A percentile compares a stretch with the other conserved stretches of the same genome.
Conservation (phyloP, 2,797 vertebrate species). For the Nannoperca obscura region DNA sequence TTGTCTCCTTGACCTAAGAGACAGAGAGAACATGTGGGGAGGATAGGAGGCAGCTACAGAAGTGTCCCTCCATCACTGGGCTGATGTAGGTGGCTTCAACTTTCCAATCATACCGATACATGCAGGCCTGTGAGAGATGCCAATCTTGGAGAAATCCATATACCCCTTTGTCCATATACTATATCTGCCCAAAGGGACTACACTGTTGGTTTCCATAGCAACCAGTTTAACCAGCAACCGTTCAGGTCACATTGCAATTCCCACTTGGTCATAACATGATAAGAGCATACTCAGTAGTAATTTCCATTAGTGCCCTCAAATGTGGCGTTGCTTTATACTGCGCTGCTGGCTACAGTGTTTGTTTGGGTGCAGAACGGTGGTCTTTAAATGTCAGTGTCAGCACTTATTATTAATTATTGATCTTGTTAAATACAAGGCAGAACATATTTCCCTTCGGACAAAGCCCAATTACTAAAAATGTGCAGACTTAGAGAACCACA, state of each 20-base stretch:
- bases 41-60: conserved; percentile 37
- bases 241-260: conserved; percentile 46
- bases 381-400: conserved; percentile 20
- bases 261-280: conserved; percentile 32
- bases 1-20: conserved; percentile 67
- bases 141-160: conserved; percentile 36
- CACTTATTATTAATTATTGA: conserved; percentile 66
- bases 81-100: conserved; percentile 26
- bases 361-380: conserved; percentile 13
- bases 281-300: conserved; percentile 24
- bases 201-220: conserved; percentile 56
- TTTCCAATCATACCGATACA: conserved; percentile 53
- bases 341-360: not conserved
- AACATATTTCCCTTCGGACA: conserved; percentile 65
- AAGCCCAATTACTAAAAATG: conserved; percentile 41
- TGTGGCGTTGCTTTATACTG: not conserved
- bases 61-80: conserved; percentile 25
- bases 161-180: conserved; percentile 18
- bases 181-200: conserved; percentile 26
- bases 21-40: conserved; percentile 20
- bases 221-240: conserved; percentile 17
- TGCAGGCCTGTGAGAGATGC: conserved; percentile 17
- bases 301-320: conserved; percentile 31
- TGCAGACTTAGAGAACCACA: conserved; percentile 51
- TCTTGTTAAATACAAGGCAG: conserved; percentile 48